A percentile compares a stretch with the other conserved stretches of the same genome.
Conservation (phyloP, 1,140 invertebrate species). For the Aphelenchoides fujianensis region DNA sequence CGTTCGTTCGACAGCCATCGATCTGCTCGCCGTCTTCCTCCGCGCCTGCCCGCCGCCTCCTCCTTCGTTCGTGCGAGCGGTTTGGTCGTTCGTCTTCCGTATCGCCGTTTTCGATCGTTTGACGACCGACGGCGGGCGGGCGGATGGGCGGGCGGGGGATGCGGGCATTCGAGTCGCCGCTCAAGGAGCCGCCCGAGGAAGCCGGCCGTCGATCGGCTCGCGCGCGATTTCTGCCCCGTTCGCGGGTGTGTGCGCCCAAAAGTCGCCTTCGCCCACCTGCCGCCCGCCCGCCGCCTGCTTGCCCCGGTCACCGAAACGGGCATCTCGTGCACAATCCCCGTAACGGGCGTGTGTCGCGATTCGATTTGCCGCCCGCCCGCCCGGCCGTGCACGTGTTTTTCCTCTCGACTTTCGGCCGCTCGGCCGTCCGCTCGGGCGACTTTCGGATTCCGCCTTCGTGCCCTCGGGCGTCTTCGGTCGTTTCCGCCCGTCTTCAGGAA, state of each 20-base stretch:
- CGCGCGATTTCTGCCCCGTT: background rate
- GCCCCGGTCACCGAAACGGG: background rate
- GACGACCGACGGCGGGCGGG: no score
- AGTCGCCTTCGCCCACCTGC: no score
- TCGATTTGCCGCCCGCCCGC: background rate
- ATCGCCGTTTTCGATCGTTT: slow-evolving; percentile 2
- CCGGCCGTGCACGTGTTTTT: background rate
- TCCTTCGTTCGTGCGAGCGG: no score
- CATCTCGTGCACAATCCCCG: background rate
- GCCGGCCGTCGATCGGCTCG: background rate
- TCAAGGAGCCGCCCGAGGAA: background rate
- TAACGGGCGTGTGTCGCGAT: background rate
- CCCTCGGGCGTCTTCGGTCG: background rate
- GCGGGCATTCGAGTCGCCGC: background rate
- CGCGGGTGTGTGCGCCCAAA: background rate
- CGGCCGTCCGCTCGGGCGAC: no score
- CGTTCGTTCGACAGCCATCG: background rate
- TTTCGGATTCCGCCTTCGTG: background rate
- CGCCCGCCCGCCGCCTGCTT: background rate
- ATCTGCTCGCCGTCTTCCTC: background rate
- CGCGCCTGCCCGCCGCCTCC: background rate
- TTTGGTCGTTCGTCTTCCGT: background rate
- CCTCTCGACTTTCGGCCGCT: background rate
- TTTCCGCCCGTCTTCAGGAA: no score
- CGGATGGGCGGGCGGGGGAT: no score